Base-by-base conservation (phyloP, 2,797 vertebrate genomes). In the Anguilla marmorata region DNA sequence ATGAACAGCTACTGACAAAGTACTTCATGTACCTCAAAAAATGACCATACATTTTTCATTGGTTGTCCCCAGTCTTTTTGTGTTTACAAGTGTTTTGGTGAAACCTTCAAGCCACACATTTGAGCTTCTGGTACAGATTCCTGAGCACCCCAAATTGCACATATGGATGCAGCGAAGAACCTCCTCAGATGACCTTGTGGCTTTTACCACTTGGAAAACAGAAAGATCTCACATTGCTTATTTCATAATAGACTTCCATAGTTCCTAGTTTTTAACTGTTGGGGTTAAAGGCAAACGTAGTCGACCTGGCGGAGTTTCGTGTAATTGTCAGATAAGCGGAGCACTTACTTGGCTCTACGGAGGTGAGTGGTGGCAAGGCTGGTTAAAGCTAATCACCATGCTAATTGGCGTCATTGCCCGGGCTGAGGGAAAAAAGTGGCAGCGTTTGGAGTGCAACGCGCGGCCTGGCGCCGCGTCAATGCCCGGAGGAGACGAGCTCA, bases 401-500 rank as follows among this genome's bases (percentile, higher is more conserved):
- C 33, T 41, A 60, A 85, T 85, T 11, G 30, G 27, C 56, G 6
- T 66, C 33, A 85, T 63, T n/a, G 30, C 54, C 33, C n/a, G 24
- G 56, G 50, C 54, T 21, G 16, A 85, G 41, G 37, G 24, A 3
- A n/a, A 85, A 54, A 85, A 85, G 33, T 24, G 41, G 21, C 24
- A 41, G 63, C 41, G 33, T 86, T 72, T 86, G 41, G 16, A 69
- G n/a, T n/a, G 52, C 84, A 80, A 86, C 63, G 86, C 89, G 87
- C 63, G 91, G 91, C 89, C 90, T 90, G 90, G 89, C 89, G 48
- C 91, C 91, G 85, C 27, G 19, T 50, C 1, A 83, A 90, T 89
- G 94, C 93, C 94, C 91, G 4, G 88, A 92, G 93, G 93, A 92
- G 85, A 90, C 87, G 76, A 84, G 90, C 92, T 91, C 90, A 94